Evolutionary conservation across 2,797 vertebrate species (phyloP).

Genomic region (Antrozous pallidus): DNA sequence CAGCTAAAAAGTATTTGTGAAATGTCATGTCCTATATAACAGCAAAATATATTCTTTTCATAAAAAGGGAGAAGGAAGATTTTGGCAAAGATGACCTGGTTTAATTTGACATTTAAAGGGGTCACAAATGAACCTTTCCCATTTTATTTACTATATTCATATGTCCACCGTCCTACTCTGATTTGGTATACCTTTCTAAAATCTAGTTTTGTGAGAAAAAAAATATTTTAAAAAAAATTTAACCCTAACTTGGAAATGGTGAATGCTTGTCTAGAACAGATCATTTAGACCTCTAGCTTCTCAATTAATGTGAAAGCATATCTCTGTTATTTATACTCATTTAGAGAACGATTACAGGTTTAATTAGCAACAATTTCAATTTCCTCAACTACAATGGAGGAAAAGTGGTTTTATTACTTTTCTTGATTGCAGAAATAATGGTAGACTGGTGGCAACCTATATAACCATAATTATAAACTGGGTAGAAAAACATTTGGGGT

Average conservation of each 20-base stretch:
- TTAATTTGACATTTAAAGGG: constrained; percentile 35
- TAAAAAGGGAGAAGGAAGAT: neutral
- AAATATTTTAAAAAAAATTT: neutral
- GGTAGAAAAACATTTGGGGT: neutral
- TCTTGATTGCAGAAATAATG: neutral
- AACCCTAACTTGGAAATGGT: neutral
- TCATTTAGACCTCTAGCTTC: neutral
- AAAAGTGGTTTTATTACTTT: neutral
- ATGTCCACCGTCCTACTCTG: neutral
- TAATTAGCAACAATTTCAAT: constrained; percentile 34
- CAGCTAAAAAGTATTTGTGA: neutral
- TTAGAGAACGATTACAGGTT: neutral
- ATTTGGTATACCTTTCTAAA: constrained; percentile 30
- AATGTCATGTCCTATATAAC: neutral
- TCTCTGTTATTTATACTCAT: neutral
- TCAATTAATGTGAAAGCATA: neutral
- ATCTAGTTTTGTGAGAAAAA: constrained; percentile 21
- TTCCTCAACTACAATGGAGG: neutral
- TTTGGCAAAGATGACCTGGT: neutral
- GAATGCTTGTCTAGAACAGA: neutral
- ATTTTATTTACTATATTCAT: neutral
- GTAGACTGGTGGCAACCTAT: neutral
- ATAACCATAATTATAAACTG: neutral
- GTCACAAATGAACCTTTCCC: neutral
- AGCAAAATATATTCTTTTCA: constrained; percentile 23